Evolutionary conservation across 2,113 vertebrate species (phyloP).

Genomic region (Carassius gibelio): DNA sequence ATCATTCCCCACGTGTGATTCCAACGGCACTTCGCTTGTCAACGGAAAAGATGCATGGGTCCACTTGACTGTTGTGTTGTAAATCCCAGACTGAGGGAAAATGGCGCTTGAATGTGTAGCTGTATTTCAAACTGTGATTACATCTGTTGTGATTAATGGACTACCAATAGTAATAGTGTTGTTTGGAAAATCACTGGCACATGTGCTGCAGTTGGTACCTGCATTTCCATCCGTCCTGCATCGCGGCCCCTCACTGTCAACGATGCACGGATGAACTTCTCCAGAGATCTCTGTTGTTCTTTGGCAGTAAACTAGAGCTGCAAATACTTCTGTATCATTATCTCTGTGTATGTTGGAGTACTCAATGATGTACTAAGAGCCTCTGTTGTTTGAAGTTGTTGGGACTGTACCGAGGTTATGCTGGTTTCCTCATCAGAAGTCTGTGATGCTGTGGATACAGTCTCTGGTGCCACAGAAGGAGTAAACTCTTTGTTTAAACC

Average conservation of each 20-base stretch:
- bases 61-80: constrained; percentile 30
- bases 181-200: background rate
- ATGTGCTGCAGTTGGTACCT: constrained; percentile 1
- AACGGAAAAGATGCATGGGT: constrained; percentile 10
- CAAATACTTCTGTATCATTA: background rate
- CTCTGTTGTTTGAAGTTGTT: background rate
- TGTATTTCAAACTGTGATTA: constrained; percentile 4
- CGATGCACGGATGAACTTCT: background rate
- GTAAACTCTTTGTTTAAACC: background rate
- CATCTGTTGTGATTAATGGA: background rate
- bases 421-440: constrained; percentile 13
- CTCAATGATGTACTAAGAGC: background rate
- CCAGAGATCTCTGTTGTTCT: background rate
- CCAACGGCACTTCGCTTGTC: constrained; percentile 7
- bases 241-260: background rate
- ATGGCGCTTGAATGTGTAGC: constrained; percentile 1
- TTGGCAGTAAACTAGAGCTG: background rate
- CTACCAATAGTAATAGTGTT: constrained; percentile 14
- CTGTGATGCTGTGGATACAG: background rate
- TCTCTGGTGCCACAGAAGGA: background rate
- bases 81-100: constrained; percentile 17
- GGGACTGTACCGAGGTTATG: background rate
- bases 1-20: constrained; percentile 1
- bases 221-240: constrained; percentile 16
- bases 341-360: background rate